A percentile compares a stretch with the other conserved stretches of the same genome.
Conservation (phyloP, 2,888 invertebrate genomes). For the Chalcosyrphus nemorum region DNA sequence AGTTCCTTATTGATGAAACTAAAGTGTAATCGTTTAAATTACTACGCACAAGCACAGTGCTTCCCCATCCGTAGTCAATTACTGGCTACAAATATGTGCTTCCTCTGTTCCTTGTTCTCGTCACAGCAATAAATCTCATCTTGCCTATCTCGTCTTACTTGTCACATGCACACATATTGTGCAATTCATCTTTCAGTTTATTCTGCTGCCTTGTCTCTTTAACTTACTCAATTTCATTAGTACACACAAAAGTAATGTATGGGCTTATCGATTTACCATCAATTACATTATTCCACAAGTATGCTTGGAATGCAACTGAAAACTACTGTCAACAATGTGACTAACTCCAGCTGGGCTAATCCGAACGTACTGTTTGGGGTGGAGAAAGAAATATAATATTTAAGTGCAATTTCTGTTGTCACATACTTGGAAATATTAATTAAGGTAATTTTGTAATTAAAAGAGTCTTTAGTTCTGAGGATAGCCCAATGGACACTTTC, state of each 20-base stretch:
- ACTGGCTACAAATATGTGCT: no score
- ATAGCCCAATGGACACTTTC: background rate
- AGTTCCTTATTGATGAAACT: no score
- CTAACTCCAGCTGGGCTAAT: background rate
- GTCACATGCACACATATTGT: no score
- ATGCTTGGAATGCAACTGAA: background rate
- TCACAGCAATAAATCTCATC: no score
- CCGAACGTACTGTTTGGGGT: background rate
- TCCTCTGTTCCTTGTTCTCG: no score
- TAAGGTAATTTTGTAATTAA: background rate
- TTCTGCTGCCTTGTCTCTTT: no score
- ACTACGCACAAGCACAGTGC: no score
- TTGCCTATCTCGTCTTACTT: no score
- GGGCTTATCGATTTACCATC: background rate
- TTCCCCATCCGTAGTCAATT: no score
- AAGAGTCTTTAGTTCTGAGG: background rate
- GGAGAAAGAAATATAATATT: no score
- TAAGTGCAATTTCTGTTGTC: background rate
- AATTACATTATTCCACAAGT: background rate
- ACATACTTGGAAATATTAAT: background rate
- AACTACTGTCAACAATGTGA: background rate
- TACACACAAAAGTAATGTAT: background rate
- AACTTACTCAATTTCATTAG: background rate
- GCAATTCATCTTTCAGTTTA: no score
- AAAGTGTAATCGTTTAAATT: no score